Evolutionary conservation across 2,113 vertebrate genomes (phyloP).

Genomic region (Oryzias celebensis): DNA sequence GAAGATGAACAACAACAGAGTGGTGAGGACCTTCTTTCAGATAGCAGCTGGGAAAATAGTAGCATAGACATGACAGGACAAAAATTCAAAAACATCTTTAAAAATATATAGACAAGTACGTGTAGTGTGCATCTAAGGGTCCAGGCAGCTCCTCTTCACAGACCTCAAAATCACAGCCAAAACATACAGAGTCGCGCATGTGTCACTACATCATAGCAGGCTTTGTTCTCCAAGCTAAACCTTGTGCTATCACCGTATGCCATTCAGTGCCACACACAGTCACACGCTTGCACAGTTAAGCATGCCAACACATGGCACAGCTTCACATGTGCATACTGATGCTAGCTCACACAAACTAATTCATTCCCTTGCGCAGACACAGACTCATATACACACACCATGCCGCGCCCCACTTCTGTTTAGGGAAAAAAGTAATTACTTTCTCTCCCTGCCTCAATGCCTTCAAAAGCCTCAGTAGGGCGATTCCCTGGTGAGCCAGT

Average conservation of each 20-base stretch:
- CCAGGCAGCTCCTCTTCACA: background rate
- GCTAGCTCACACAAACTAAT: constrained; percentile 39
- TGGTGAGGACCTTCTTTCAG: too few species aligned
- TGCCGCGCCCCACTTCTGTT: constrained; percentile 73
- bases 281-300: constrained; percentile 21
- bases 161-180: background rate
- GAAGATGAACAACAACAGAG: too few species aligned
- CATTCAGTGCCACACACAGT: constrained; percentile 22
- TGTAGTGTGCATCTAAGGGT: background rate
- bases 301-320: constrained; percentile 39
- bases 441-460: constrained; percentile 77
- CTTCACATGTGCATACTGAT: constrained; percentile 29
- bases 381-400: constrained; percentile 43
- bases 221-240: constrained; percentile 29
- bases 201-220: background rate
- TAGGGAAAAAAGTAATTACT: constrained; percentile 81
- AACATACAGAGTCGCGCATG: too few species aligned
- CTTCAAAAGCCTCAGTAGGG: constrained; percentile 77
- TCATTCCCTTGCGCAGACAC: constrained; percentile 32
- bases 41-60: too few species aligned
- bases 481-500: constrained; percentile 75
- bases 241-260: constrained; percentile 20
- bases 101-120: too few species aligned
- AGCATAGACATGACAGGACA: too few species aligned
- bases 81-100: too few species aligned